Evolutionary conservation across 2,797 vertebrate species (phyloP).

Genomic region (Lutjanus campechanus): DNA sequence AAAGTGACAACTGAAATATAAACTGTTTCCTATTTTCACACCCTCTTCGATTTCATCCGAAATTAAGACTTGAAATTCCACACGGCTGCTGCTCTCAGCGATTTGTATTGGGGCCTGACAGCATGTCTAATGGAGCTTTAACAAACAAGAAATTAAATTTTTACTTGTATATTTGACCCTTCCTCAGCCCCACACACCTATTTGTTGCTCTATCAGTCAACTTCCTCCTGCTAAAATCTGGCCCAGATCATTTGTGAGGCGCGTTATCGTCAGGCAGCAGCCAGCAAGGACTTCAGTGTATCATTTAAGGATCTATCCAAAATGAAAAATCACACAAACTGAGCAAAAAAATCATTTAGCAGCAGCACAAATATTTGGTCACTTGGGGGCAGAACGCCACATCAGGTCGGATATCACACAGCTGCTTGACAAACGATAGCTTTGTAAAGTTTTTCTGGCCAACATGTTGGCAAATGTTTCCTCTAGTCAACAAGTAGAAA

Average conservation of each 20-base stretch:
- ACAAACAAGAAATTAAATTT: background rate
- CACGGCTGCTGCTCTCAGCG: background rate
- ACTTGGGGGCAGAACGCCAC: background rate
- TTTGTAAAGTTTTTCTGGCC: no score
- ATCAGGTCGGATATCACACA: no score
- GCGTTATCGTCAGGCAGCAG: background rate
- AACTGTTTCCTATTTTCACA: conserved; percentile 29
- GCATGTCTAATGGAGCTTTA: background rate
- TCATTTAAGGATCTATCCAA: background rate
- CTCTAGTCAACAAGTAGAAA: no score
- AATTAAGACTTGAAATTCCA: background rate
- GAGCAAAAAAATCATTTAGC: background rate
- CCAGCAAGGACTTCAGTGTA: background rate
- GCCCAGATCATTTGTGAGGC: no score
- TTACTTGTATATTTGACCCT: background rate
- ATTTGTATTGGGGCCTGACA: background rate
- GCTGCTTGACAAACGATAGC: no score
- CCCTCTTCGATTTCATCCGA: background rate
- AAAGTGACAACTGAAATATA: background rate
- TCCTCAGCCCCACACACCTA: background rate
- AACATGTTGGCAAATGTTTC: no score
- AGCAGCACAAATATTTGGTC: background rate
- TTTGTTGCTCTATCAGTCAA: background rate
- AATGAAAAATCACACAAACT: background rate
- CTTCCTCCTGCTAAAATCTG: background rate